Base-by-base conservation (phyloP, 1,140 invertebrate species). In the Alviniconcha marisindica region DNA sequence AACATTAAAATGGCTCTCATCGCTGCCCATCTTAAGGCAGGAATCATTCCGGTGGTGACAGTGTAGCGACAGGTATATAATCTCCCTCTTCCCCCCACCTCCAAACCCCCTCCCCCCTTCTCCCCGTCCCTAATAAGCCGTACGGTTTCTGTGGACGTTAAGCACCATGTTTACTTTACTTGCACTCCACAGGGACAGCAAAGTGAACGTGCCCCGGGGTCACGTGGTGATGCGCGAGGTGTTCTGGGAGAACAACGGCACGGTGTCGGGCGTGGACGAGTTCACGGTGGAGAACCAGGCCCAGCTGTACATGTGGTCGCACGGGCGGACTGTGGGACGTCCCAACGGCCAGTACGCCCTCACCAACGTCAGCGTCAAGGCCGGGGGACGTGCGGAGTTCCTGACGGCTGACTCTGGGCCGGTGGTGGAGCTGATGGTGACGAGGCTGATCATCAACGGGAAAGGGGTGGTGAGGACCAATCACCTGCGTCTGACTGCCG, bases 231-330 rank as follows among this genome's bases (percentile, higher is more conserved):
- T 91, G 74, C 84, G 90, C 40, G 90, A 89, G 38, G 89, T 91
- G 7, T 91, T 86, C 83, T 83, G 87, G 82, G 89, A 91, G 71
- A 80, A 89, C 15, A 91, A 90, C 69, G 88, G 88, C 44, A 91
- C 90, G 0, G 82, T 91, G 36, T 83, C 84, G 21, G 86, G 86
- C 3, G 77, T 88, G 48, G 84, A 88, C 12, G 88, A 88, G 14
- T 82, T 90, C 18, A 83, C 85, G 5, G 84, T 91, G 14, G 90
- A 91, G 71, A 88, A 90, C 77, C 44, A 84, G 10, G 90, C 88
- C 28, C 82, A 88, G 56, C 81, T 90, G 0, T 88, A 88, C 81
- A 85, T 91, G 82, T 90, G 89, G 90, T 90, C 89, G 1, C 83
- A 88, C 73, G 89, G 86, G 18, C 86, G 88, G 81, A 87, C 89